phyloP scores from a whole-genome alignment of 1,140 invertebrate genomes.

The Thalassaphorura encarpata region DNA sequence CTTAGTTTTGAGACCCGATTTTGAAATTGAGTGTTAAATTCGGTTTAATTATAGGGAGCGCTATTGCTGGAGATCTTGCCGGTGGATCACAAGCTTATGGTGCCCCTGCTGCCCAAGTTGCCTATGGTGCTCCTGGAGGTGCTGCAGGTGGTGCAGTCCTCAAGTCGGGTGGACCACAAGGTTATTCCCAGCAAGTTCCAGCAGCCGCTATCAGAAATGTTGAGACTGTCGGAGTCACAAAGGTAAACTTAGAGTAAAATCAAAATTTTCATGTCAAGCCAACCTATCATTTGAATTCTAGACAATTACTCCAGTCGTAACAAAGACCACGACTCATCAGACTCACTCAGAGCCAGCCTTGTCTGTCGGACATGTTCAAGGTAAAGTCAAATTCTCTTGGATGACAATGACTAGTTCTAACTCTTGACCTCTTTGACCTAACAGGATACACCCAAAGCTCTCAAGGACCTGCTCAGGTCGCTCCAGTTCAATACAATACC shows the following conservation, averaged over 20 bases:
- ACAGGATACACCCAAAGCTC: conserved; percentile 26
- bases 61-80: too few species aligned
- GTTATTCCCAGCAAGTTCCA: conserved; percentile 5
- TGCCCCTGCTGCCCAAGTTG: conserved; percentile 3
- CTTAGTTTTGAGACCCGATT: too few species aligned
- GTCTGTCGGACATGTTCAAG: conserved; percentile 30
- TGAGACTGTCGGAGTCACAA: conserved; percentile 29
- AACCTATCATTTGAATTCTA: background rate
- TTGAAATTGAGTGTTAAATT: too few species aligned
- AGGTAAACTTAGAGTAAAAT: background rate
- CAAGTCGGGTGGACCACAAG: conserved; percentile 1
- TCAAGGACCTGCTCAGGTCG: conserved; percentile 16
- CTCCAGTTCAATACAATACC: conserved; percentile 28
- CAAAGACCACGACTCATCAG: conserved; percentile 16
- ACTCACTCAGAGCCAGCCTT: conserved; percentile 29
- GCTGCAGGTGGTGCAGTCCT: background rate
- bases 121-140: background rate
- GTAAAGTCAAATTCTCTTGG: conserved; percentile 3
- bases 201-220: conserved; percentile 31
- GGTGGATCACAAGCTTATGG: background rate
- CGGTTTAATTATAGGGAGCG: too few species aligned
- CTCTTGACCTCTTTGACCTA: background rate
- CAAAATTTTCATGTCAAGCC: background rate
- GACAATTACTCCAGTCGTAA: too few species aligned
- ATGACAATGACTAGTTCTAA: background rate